These are phyloP conservation scores for Numenius arquata DNA, from an alignment of 2,113 vertebrate species.

Conservation along the genomic window DNA sequence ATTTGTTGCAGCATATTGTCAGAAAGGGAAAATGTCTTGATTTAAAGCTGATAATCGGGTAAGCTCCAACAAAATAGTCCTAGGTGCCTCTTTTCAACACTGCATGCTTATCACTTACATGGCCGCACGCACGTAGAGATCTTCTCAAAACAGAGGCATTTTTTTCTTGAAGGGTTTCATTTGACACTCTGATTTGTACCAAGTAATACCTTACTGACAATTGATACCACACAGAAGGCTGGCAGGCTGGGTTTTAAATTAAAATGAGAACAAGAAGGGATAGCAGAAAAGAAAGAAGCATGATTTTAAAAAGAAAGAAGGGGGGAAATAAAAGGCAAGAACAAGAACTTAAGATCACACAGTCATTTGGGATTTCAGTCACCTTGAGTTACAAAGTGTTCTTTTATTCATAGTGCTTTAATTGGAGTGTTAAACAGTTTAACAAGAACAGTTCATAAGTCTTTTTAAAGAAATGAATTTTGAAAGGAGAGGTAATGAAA, in stretches of 20 bases:
- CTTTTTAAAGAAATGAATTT: slow-evolving; percentile 12
- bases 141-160: not conserved
- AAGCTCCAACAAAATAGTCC: not conserved
- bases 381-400: slow-evolving; percentile 39
- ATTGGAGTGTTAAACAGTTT: slow-evolving; percentile 38
- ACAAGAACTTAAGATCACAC: not conserved
- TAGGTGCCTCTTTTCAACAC: not conserved
- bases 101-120: not conserved
- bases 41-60: slow-evolving; percentile 9
- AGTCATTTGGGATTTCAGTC: slow-evolving; percentile 33
- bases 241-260: slow-evolving; percentile 1
- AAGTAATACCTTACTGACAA: not conserved
- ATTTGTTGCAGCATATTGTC: not conserved
- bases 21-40: not conserved
- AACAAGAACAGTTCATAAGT: slow-evolving; percentile 22
- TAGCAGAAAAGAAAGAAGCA: not conserved
- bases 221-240: not conserved
- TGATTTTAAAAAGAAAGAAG: not conserved
- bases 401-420: slow-evolving; percentile 40
- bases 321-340: not conserved
- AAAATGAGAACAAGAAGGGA: not conserved
- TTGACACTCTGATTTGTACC: not conserved
- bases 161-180: not conserved
- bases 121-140: not conserved
- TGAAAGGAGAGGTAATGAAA: not conserved